These are phyloP conservation scores for Bugulina stolonifera DNA, from an alignment of 2,888 invertebrate species.

Conservation along the genomic window DNA sequence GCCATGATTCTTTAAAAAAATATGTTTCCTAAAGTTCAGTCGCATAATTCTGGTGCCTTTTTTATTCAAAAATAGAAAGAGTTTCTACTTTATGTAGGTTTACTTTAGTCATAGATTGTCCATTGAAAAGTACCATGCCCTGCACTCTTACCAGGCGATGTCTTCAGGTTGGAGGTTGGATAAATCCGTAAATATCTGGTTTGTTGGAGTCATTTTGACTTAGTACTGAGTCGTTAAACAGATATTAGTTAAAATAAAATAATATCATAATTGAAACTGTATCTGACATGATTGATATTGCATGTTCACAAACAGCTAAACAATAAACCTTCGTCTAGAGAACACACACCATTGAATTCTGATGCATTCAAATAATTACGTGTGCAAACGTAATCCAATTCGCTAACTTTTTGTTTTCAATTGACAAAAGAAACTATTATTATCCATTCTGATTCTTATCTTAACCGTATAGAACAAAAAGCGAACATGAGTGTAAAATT, in stretches of 20 bases:
- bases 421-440: background rate
- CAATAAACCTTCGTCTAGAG: background rate
- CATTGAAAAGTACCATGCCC: too few relatives aligned
- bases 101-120: too few relatives aligned
- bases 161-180: background rate
- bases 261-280: too few relatives aligned
- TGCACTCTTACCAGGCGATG: constrained; percentile 15
- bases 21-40: too few relatives aligned
- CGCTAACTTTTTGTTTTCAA: background rate
- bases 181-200: background rate
- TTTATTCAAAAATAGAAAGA: too few relatives aligned
- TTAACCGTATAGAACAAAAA: background rate
- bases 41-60: too few relatives aligned
- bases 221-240: too few relatives aligned
- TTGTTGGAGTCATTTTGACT: background rate
- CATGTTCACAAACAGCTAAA: background rate
- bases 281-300: too few relatives aligned
- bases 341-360: background rate
- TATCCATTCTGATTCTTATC: constrained; percentile 5
- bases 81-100: too few relatives aligned
- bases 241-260: too few relatives aligned
- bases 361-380: background rate
- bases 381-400: background rate
- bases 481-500: constrained; percentile 7
- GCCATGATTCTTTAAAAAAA: too few relatives aligned